Base-by-base conservation (phyloP, 1,140 invertebrate species). In the Heliconius hermathena region DNA sequence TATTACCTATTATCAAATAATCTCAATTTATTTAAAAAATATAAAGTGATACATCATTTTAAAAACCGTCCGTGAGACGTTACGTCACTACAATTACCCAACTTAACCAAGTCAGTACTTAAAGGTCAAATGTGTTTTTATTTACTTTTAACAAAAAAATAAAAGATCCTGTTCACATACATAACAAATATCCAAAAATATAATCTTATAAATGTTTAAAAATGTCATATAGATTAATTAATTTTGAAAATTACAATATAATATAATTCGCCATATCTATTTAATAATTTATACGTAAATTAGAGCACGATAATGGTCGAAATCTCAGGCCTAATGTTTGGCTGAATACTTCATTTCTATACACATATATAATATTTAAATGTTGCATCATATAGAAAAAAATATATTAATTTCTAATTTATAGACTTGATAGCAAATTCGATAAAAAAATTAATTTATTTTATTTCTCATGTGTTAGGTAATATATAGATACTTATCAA, bases 201-300 rank as follows among this genome's bases (percentile, higher is more conserved):
- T 46, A 46, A 46, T 46, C 13, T 46, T 57, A 57, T 22, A 8
- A n/a, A n/a, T 57, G n/a, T 3, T 57, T 57, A 18, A 20, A 52
- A 60, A 66, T 66, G 26, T 66, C 26, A 29, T 46, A 46, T 60
- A 9, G 57, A n/a, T 66, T 66, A 66, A 29, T 66, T 66, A 66
- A 26, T 66, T 13, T 26, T 5, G 13, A 13, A 66, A 11, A 57
- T 26, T 29, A 66, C 1, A 60, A n/a, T 60, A 11, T 60, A 22
- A 60, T 60, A 2, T 2, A 22, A 1, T 22, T 0, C 3, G 8
- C 3, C 9, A 66, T 26, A 66, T 66, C 60, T 26, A 66, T 66
- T 66, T 66, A 3, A 66, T 66, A 26, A 66, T 26, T 29, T 66
- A 66, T 66, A 66, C 3, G 11, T 66, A 29, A 66, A 57, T 57